phyloP scores from a whole-genome alignment of 92 coral and sea anemone genomes.

The Pocillopora meandrina region DNA sequence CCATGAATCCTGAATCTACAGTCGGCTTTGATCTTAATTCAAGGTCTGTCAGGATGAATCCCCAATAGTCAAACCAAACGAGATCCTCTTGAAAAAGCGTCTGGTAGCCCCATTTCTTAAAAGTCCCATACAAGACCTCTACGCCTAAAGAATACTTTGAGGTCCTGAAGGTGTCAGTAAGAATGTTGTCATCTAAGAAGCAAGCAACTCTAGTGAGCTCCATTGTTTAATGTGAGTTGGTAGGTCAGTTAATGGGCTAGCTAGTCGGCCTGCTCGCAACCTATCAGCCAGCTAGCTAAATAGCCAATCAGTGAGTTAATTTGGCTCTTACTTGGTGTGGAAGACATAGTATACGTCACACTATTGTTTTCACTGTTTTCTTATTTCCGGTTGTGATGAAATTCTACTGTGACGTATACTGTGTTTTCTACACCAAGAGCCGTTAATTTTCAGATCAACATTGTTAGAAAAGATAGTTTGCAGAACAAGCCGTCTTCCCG shows the following conservation, averaged over 20 bases:
- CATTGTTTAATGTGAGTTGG: not conserved
- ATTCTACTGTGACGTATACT: too few relatives aligned
- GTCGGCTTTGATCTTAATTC: conserved; percentile 22
- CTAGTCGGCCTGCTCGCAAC: too few relatives aligned
- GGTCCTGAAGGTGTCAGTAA: conserved; percentile 19
- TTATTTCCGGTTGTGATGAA: too few relatives aligned
- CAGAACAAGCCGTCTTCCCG: too few relatives aligned
- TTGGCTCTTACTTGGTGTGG: too few relatives aligned
- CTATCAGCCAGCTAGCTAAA: too few relatives aligned
- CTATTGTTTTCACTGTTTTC: too few relatives aligned
- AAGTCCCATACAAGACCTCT: conserved; percentile 71
- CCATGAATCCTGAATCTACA: conserved; percentile 6
- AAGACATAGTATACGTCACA: too few relatives aligned
- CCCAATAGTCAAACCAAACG: conserved; percentile 88
- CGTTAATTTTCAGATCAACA: too few relatives aligned
- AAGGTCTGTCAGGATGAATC: conserved; percentile 72
- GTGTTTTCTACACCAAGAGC: too few relatives aligned
- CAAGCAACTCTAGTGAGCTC: not conserved
- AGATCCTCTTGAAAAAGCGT: conserved; percentile 87
- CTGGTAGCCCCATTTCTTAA: conserved; percentile 71
- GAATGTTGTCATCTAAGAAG: conserved; percentile 29
- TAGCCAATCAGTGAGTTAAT: too few relatives aligned
- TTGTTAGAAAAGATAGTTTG: too few relatives aligned
- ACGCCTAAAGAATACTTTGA: conserved; percentile 65
- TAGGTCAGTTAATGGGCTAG: not conserved